phyloP scores from a whole-genome alignment of 2,888 invertebrate species.

The Pseudeuparius sepicola region DNA sequence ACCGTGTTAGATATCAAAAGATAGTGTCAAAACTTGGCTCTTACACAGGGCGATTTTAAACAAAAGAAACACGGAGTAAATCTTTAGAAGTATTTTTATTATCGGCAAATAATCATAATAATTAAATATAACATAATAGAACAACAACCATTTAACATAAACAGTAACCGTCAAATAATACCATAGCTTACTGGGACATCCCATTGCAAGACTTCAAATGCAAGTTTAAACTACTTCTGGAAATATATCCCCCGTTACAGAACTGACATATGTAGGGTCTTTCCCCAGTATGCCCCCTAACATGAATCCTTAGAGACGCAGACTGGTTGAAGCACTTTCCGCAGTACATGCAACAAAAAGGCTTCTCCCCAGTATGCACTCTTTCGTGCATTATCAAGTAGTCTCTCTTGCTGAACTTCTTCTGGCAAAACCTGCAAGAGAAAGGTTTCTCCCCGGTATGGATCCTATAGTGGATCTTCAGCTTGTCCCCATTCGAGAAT shows the following conservation, averaged over 20 bases:
- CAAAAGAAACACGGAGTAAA: no score
- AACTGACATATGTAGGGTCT: constrained; percentile 41
- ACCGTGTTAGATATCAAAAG: no score
- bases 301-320: constrained; percentile 30
- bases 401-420: constrained; percentile 41
- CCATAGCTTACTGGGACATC: no score
- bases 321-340: constrained; percentile 32
- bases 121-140: no score
- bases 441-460: constrained; percentile 45
- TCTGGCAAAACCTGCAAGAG: constrained; percentile 33
- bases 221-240: constrained; percentile 43
- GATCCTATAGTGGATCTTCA: constrained; percentile 31
- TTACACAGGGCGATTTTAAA: no score
- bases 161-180: no score
- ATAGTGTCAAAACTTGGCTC: no score
- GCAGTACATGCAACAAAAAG: constrained; percentile 33
- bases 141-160: no score
- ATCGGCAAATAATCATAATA: no score
- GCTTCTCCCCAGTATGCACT: constrained; percentile 33
- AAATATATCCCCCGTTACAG: constrained; percentile 47
- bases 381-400: constrained; percentile 30
- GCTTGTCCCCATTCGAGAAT: constrained; percentile 32
- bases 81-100: no score
- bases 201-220: constrained; percentile 38
- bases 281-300: constrained; percentile 32